Evolutionary conservation across 2,888 invertebrate species (phyloP), one percentile per base, ranked within the genome.

Genomic region (Parthenolecanium corni): DNA sequence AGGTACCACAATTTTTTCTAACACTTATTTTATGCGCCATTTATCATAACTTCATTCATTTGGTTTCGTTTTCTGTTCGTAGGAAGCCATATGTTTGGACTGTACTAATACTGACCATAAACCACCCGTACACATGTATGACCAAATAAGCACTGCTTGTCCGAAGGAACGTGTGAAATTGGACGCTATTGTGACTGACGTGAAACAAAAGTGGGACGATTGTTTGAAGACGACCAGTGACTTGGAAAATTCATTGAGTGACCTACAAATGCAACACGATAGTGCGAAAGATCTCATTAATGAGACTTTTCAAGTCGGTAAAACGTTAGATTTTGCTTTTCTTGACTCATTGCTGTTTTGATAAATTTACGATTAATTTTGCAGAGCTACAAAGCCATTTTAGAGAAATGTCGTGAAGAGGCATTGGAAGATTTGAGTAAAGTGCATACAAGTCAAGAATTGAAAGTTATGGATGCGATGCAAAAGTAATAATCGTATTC

Each of bases 381-480:
- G 4, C 83, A 84, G 71, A 84, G 83, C 70, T 89, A 85, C 71
- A 87, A 86, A 73, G 85, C 86, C 36, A 80, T 88, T 62, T 76
- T 94, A 66, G 91, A 92, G 70, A 82, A 84, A 69, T 84, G 85
- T 67, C 82, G 85, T 68, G 89, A 92, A 70, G 82, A 82, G 54
- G 80, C 86, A 18, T 75, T 89, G 21, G 80, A 82, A 67, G 83
- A 86, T 71, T 78, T 90, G 51, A 83, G 85, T 69, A 80, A 80
- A 67, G 74, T 89, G 66, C 92, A 94, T 73, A 85, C 86, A 65
- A 84, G 86, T 70, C 82, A 90, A 65, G 92, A 92, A 74, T 78
- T 93, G 42, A 85, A 86, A 73, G 85, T 93, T 38, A 93, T 93
- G 91, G 91, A 92, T 72, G 78, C 86, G 66, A 83, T 86, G 71